These are phyloP conservation scores for Chamaedrilus cognettii DNA, from an alignment of 2,888 invertebrate species.

Conservation along the genomic window DNA sequence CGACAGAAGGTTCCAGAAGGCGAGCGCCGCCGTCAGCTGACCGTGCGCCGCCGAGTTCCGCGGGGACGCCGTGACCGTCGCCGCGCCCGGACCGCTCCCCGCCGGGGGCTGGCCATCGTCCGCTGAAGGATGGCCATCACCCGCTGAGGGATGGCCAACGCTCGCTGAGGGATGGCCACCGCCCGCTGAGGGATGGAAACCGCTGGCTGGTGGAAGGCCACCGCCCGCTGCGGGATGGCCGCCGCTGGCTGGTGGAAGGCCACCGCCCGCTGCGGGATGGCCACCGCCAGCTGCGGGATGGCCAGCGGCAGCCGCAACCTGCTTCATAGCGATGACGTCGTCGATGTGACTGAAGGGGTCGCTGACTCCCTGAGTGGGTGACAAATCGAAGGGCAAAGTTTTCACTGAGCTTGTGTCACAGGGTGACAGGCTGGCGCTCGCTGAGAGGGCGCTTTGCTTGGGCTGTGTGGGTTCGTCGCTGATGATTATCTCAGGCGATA, in stretches of 20 bases:
- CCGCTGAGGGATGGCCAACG: too few species aligned
- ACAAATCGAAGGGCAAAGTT: background rate
- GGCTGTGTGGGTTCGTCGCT: background rate
- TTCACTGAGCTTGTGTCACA: background rate
- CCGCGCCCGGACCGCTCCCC: background rate
- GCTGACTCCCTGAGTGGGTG: background rate
- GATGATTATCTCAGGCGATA: too few species aligned
- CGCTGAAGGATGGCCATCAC: too few species aligned
- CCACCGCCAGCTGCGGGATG: background rate
- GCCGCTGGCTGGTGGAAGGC: background rate
- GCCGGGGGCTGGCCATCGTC: too few species aligned
- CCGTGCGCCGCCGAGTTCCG: background rate
- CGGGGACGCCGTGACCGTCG: background rate
- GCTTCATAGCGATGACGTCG: background rate
- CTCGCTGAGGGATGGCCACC: too few species aligned
- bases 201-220: background rate
- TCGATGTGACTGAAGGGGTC: background rate
- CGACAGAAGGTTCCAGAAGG: constrained; percentile 3
- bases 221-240: background rate
- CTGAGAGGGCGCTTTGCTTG: background rate
- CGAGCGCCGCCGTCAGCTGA: background rate
- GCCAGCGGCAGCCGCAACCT: background rate
- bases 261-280: background rate
- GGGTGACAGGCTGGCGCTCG: background rate
- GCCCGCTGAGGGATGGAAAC: background rate